Evolutionary conservation across 2,888 invertebrate species (phyloP).

Genomic region (Drosophila pseudotakahashii): DNA sequence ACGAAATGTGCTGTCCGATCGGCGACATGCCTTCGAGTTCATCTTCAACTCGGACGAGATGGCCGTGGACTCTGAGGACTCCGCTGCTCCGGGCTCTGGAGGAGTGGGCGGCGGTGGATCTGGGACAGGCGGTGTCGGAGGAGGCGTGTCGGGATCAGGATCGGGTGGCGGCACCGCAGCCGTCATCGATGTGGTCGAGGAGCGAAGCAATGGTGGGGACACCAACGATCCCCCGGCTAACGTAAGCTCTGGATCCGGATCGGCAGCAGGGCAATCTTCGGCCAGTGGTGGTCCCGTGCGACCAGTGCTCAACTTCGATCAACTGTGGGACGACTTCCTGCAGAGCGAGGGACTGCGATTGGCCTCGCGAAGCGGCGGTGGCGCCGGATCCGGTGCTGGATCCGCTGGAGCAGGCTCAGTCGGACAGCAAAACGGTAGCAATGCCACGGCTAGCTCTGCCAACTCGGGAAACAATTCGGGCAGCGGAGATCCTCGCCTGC

Average conservation of each 20-base stretch:
- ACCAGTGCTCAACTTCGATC: slow-evolving; percentile 71
- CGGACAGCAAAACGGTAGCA: slow-evolving; percentile 28
- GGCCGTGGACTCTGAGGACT: slow-evolving; percentile 72
- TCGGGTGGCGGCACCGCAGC: slow-evolving; percentile 14
- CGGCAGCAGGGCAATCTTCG: background rate
- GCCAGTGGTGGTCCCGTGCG: slow-evolving; percentile 41
- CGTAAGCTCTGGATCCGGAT: background rate
- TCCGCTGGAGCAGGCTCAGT: slow-evolving; percentile 7
- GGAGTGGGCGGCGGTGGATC: slow-evolving; percentile 26
- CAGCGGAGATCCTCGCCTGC: slow-evolving; percentile 56
- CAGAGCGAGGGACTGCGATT: slow-evolving; percentile 74
- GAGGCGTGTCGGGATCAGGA: slow-evolving; percentile 1
- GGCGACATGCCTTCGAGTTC: slow-evolving; percentile 76
- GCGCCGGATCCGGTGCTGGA: slow-evolving; percentile 24
- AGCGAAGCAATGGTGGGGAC: slow-evolving; percentile 38
- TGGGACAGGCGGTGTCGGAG: slow-evolving; percentile 20
- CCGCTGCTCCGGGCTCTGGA: slow-evolving; percentile 26
- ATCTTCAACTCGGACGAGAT: slow-evolving; percentile 79
- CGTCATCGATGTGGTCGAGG: slow-evolving; percentile 38
- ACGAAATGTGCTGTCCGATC: slow-evolving; percentile 75
- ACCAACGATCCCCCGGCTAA: slow-evolving; percentile 10
- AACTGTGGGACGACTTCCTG: slow-evolving; percentile 74
- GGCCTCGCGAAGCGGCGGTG: slow-evolving; percentile 55
- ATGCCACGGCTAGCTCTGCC: background rate
- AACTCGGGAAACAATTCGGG: slow-evolving; percentile 26